These are phyloP conservation scores for Lomographa bimaculata DNA, from an alignment of 2,888 invertebrate genomes.

Conservation along the genomic window DNA sequence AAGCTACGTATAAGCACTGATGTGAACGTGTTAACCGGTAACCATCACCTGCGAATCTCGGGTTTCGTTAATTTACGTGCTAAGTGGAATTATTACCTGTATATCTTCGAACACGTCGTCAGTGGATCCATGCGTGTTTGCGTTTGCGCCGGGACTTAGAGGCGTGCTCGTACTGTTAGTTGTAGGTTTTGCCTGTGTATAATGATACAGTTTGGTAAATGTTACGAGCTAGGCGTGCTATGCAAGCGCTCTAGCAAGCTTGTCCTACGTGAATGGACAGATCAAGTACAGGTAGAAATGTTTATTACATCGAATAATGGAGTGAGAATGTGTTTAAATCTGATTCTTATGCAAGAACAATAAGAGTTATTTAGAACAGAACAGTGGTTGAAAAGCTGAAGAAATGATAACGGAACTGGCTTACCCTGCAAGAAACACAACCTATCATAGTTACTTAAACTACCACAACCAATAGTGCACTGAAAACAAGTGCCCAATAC, in stretches of 20 bases:
- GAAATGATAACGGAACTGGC: too few species aligned
- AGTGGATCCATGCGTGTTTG: slow-evolving; percentile 71
- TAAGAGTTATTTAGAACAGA: not conserved
- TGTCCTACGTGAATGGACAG: too few species aligned
- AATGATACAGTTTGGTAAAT: slow-evolving; percentile 36
- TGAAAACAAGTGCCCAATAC: too few species aligned
- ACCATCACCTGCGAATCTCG: slow-evolving; percentile 69
- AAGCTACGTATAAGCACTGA: slow-evolving; percentile 67
- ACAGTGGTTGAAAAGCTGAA: too few species aligned
- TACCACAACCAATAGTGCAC: too few species aligned
- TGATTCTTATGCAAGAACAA: not conserved
- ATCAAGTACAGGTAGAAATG: not conserved
- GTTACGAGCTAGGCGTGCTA: slow-evolving; percentile 20
- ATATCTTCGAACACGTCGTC: slow-evolving; percentile 79
- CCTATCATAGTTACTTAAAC: too few species aligned
- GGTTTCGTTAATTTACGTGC: slow-evolving; percentile 33
- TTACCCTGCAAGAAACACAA: too few species aligned
- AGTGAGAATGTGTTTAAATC: not conserved
- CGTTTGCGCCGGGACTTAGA: slow-evolving; percentile 64
- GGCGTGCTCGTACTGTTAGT: slow-evolving; percentile 77
- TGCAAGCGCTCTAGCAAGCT: slow-evolving; percentile 23
- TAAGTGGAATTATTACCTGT: slow-evolving; percentile 56
- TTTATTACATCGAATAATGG: not conserved
- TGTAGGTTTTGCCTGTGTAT: slow-evolving; percentile 65
- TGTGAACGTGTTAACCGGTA: slow-evolving; percentile 79